Percentiles rank a stretch among this genome's conserved stretches.
Evolutionary conservation across 2,888 invertebrate genomes (phyloP).

Genomic region (Myopa testacea): DNA sequence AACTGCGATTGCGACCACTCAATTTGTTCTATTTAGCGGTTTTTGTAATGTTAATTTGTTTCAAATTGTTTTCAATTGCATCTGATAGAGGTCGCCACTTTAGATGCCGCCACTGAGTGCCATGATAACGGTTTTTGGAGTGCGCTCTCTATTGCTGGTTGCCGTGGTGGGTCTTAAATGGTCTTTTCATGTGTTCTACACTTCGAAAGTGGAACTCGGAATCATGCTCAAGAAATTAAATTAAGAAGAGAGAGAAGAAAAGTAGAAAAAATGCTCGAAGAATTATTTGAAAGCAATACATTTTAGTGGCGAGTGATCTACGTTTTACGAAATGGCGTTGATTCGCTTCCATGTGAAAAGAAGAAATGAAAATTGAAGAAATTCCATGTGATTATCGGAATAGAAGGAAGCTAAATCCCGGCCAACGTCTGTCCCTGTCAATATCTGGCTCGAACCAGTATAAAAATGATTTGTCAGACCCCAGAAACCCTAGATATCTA

Average conservation of each 20-base stretch:
- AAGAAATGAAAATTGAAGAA: too few relatives aligned
- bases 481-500: too few relatives aligned
- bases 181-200: not conserved
- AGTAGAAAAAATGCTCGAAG: too few relatives aligned
- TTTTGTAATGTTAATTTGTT: slow-evolving; percentile 35
- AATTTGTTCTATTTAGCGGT: slow-evolving; percentile 10
- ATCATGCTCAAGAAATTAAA: not conserved
- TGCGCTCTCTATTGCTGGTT: not conserved
- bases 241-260: not conserved
- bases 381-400: too few relatives aligned
- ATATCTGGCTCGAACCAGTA: too few relatives aligned
- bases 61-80: slow-evolving; percentile 34
- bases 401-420: too few relatives aligned
- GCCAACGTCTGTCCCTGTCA: too few relatives aligned
- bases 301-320: too few relatives aligned
- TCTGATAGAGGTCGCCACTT: slow-evolving; percentile 18
- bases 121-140: not conserved
- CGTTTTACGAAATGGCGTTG: too few relatives aligned
- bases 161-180: not conserved
- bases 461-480: too few relatives aligned
- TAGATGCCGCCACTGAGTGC: slow-evolving; percentile 6
- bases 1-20: not conserved
- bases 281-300: too few relatives aligned
- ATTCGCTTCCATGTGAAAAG: too few relatives aligned
- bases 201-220: not conserved